These are phyloP conservation scores for Dicycla oo DNA, from an alignment of 2,888 invertebrate species.

Conservation along the genomic window DNA sequence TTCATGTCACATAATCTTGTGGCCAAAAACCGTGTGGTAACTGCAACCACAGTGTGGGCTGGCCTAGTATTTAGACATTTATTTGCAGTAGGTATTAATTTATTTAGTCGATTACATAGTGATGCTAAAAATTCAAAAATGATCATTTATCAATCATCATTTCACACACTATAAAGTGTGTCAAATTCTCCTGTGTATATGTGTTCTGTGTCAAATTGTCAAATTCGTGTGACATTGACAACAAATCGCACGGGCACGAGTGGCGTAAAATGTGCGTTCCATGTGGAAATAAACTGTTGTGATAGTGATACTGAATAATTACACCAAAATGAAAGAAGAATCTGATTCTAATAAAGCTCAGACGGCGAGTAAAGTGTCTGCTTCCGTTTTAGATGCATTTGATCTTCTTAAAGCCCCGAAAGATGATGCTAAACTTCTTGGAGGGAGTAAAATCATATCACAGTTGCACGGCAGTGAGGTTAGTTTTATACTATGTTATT, in stretches of 20 bases:
- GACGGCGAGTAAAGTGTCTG: constrained; percentile 74
- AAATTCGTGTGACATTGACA: constrained; percentile 8
- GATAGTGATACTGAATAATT: constrained; percentile 30
- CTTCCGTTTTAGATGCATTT: constrained; percentile 85
- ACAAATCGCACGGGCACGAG: not conserved
- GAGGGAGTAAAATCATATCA: constrained; percentile 84
- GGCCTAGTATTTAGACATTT: too few species aligned
- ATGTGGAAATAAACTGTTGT: constrained; percentile 71
- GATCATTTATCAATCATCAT: too few species aligned
- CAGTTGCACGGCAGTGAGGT: constrained; percentile 83
- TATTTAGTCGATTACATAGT: too few species aligned
- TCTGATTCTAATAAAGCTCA: constrained; percentile 64
- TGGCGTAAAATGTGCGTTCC: constrained; percentile 53
- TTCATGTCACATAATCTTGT: not conserved
- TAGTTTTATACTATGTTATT: constrained; percentile 54
- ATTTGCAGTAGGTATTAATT: too few species aligned
- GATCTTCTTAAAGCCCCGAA: constrained; percentile 81
- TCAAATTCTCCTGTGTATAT: too few species aligned
- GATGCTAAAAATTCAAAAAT: not conserved
- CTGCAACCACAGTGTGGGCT: not conserved
- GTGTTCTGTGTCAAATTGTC: not conserved
- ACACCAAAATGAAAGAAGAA: constrained; percentile 80
- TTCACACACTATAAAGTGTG: too few species aligned
- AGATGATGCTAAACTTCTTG: constrained; percentile 81
- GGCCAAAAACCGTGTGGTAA: not conserved